phyloP scores from a whole-genome alignment of 2,797 vertebrate genomes.

The Artibeus jamaicensis region DNA sequence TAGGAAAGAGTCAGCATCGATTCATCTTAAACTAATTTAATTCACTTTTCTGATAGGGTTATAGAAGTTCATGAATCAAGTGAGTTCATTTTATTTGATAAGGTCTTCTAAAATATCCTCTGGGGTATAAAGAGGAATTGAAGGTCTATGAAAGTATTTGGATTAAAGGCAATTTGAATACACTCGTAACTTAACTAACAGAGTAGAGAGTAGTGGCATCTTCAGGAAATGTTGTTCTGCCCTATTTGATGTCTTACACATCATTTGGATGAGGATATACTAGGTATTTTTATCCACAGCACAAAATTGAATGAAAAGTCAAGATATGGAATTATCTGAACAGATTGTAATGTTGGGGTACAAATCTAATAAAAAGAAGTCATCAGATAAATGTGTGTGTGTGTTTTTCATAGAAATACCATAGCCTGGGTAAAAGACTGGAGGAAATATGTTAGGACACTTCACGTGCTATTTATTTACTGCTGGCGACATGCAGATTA shows the following conservation, averaged over 20 bases:
- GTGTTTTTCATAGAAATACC: background rate
- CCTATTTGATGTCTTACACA: background rate
- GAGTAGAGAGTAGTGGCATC: background rate
- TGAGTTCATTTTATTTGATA: background rate
- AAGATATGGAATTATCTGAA: constrained; percentile 8
- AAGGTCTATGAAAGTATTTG: background rate
- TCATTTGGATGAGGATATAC: background rate
- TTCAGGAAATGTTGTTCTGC: background rate
- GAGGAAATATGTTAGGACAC: background rate
- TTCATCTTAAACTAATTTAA: background rate
- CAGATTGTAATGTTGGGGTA: background rate
- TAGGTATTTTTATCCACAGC: background rate
- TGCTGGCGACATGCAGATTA: background rate
- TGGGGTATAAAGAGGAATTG: background rate
- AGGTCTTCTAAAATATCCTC: background rate
- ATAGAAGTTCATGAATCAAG: background rate
- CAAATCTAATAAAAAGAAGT: constrained; percentile 1
- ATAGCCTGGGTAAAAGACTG: background rate
- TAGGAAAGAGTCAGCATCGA: background rate
- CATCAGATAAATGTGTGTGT: background rate
- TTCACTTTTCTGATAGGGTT: constrained; percentile 9
- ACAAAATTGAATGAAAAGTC: background rate
- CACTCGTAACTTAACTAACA: background rate
- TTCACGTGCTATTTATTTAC: background rate
- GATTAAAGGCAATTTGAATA: background rate